A percentile compares a stretch with the other conserved stretches of the same genome.
These are phyloP conservation scores for Takifugu flavidus DNA, from an alignment of 2,113 vertebrate species.

Conservation along the genomic window DNA sequence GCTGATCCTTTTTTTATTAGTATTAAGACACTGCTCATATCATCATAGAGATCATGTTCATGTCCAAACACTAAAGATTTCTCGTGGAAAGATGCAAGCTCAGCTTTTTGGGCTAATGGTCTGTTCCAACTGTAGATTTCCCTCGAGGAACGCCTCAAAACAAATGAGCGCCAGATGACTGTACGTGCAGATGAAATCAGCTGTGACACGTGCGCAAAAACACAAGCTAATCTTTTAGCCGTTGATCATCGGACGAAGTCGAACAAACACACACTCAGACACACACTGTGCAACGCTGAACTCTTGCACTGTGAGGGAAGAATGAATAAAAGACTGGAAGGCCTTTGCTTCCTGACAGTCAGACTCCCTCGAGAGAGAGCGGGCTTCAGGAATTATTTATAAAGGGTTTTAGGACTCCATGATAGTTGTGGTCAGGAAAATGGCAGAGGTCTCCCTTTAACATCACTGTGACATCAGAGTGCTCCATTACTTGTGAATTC, in stretches of 20 bases:
- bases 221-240: too few species aligned
- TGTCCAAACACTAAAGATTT: constrained; percentile 15
- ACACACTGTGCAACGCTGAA: constrained; percentile 2
- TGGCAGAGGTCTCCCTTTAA: neutral
- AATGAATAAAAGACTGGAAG: constrained; percentile 8
- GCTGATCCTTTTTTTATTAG: too few species aligned
- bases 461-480: neutral
- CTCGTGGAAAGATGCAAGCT: constrained; percentile 51
- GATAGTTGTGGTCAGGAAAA: neutral
- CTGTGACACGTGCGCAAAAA: too few species aligned
- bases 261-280: too few species aligned
- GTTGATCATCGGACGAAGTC: too few species aligned
- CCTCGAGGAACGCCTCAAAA: constrained; percentile 46
- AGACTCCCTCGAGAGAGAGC: constrained; percentile 1
- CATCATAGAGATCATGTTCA: too few species aligned
- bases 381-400: constrained; percentile 6
- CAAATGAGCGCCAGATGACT: constrained; percentile 18
- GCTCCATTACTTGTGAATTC: neutral
- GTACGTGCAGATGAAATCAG: too few species aligned
- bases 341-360: constrained; percentile 9
- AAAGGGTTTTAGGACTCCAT: neutral
- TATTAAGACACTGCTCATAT: too few species aligned
- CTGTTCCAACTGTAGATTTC: constrained; percentile 60
- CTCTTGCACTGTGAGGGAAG: constrained; percentile 20
- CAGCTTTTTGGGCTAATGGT: constrained; percentile 61